Base-by-base conservation (phyloP, 2,888 invertebrate genomes). In the Clostera curtula region DNA sequence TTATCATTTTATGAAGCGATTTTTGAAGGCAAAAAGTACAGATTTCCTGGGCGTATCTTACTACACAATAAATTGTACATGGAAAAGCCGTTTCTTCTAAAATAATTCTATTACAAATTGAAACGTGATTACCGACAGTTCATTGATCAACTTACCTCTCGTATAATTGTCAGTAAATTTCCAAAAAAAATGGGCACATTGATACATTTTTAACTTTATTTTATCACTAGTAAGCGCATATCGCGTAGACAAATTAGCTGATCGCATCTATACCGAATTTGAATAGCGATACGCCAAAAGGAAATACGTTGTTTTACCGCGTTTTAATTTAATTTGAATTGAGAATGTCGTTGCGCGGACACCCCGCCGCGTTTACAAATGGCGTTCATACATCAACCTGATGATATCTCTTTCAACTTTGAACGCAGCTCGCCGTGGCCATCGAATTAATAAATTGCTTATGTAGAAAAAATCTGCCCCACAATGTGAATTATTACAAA, bases 381-480 rank as follows among this genome's bases (percentile, higher is more conserved):
- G 77, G 73, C 66, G 60, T 63, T 71, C 58, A 80, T 80, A 70
- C 77, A 82, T 83, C 83, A 82, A 67, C 50, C 49, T 66, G 82
- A 82, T 82, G 82, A 79, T 82, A 82, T 83, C 83, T 82, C 73
- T 75, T 79, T 83, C 74, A 77, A 73, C 72, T 76, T 70, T 70
- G 70, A 72, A 75, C 60, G 65, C 60, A 64, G 53, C 60, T 60
- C 65, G 65, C 61, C 68, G 49, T 55, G 64, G 52, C 46, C 68
- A 62, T 61, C 61, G 60, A 71, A 77, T 79, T 75, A 74, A 75
- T 76, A 74, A 67, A 74, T 64, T 51, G 47, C 56, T 48, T 50
- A 43, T 21, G 36, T 41, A 43, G 45, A 65, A 67, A 69, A 67
- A 68, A 64, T 48, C 49, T 52, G 60, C 56, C 57, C 44, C 44